Conservation (phyloP, 2,797 vertebrate species). For the Halcyon chelicuti region DNA sequence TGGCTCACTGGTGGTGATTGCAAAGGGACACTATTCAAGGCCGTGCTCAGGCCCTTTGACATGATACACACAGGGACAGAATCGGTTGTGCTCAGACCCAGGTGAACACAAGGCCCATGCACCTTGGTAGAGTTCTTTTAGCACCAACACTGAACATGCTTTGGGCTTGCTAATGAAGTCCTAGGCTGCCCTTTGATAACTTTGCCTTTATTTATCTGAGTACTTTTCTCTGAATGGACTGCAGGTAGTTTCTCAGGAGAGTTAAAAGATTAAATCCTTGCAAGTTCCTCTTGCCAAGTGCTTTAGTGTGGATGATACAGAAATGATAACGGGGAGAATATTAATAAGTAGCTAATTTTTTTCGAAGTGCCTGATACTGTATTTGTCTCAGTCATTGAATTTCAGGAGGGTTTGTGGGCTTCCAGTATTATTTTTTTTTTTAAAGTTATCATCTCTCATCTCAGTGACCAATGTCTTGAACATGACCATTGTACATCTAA, state of each 20-base stretch:
- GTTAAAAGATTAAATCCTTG: background rate
- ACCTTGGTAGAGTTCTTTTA: background rate
- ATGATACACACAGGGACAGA: background rate
- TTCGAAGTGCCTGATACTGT: background rate
- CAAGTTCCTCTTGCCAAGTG: background rate
- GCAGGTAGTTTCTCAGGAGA: background rate
- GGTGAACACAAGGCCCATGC: background rate
- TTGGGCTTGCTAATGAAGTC: background rate
- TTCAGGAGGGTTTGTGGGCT: background rate
- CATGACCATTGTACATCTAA: rapidly evolving
- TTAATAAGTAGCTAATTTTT: background rate
- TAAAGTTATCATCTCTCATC: background rate
- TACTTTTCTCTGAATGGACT: background rate
- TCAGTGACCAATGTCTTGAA: background rate
- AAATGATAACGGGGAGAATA: background rate
- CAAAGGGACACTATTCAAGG: background rate
- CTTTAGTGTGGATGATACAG: background rate
- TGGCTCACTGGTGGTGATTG: background rate
- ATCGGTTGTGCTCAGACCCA: too few species aligned
- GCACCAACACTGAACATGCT: rapidly evolving
- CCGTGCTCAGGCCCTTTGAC: rapidly evolving
- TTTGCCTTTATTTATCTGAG: background rate
- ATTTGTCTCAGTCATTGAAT: background rate
- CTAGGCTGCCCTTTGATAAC: background rate
- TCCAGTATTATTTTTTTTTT: background rate